Percentiles rank a stretch among this genome's conserved stretches.
Conservation (phyloP, 2,888 invertebrate genomes). For the Cactoblastis cactorum region DNA sequence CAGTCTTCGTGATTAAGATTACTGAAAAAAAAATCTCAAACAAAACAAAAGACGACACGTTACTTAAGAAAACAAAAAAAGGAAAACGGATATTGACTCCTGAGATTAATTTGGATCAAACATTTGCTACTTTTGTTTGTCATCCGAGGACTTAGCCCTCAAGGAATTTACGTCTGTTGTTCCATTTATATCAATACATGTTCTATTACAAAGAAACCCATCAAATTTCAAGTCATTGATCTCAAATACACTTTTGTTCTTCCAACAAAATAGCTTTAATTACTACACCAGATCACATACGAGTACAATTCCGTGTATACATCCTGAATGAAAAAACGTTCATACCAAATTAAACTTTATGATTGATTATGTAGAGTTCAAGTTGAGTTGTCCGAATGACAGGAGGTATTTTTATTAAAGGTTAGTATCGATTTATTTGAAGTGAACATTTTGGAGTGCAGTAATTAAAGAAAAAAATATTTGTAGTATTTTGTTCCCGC, state of each 20-base stretch:
- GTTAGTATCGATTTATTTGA: conserved; percentile 44
- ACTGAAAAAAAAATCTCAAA: not conserved
- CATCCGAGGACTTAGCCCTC: not conserved
- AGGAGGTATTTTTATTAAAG: conserved; percentile 28
- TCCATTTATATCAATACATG: not conserved
- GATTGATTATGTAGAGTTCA: not conserved
- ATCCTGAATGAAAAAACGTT: conserved; percentile 7
- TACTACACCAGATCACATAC: conserved; percentile 34
- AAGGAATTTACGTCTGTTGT: not conserved
- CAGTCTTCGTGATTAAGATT: not conserved
- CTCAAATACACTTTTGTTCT: conserved; percentile 32
- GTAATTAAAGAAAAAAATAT: conserved; percentile 38
- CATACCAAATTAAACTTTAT: conserved; percentile 14
- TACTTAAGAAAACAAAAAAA: not conserved
- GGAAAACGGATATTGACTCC: not conserved
- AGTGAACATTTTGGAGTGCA: conserved; percentile 36
- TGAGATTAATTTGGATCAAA: not conserved
- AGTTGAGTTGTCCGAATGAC: conserved; percentile 15
- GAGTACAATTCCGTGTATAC: conserved; percentile 21
- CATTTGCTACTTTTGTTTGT: not conserved
- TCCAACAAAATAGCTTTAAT: conserved; percentile 33
- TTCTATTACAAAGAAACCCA: conserved; percentile 13
- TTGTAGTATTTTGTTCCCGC: conserved; percentile 24
- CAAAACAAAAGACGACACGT: not conserved
- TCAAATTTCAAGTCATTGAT: conserved; percentile 15